A percentile compares a stretch with the other conserved stretches of the same genome.
phyloP scores from a whole-genome alignment of 2,888 invertebrate genomes.

The Melitaea athalia region DNA sequence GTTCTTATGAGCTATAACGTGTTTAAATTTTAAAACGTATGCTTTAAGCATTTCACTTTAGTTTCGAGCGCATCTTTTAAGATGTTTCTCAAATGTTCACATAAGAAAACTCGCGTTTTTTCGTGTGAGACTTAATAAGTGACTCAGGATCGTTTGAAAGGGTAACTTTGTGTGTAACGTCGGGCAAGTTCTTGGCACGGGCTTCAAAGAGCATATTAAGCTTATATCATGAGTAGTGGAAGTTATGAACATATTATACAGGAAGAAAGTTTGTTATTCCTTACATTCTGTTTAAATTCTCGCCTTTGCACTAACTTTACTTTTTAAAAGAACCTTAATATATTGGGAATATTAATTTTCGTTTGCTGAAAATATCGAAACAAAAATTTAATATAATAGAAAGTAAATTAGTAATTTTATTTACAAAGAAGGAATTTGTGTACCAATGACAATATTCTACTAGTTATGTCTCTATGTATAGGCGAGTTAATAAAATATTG shows the following conservation, averaged over 20 bases:
- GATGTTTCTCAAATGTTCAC: conserved; percentile 9
- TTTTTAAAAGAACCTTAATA: not conserved
- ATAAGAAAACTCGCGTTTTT: conserved; percentile 9
- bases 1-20: not conserved
- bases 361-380: not conserved
- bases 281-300: conserved; percentile 4
- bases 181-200: conserved; percentile 19
- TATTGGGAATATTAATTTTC: not conserved
- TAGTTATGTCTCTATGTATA: too few relatives aligned
- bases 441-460: too few relatives aligned
- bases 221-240: conserved; percentile 16
- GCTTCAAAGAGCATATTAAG: conserved; percentile 26
- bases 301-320: not conserved
- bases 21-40: not conserved
- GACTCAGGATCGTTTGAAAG: conserved; percentile 7
- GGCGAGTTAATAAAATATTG: too few relatives aligned
- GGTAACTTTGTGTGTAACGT: conserved; percentile 15
- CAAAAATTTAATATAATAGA: not conserved
- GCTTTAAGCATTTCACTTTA: not conserved
- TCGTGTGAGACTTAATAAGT: conserved; percentile 9
- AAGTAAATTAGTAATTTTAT: too few relatives aligned
- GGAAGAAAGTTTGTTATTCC: conserved; percentile 18
- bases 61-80: not conserved
- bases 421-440: too few relatives aligned
- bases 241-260: conserved; percentile 20